A percentile compares a stretch with the other conserved stretches of the same genome.
Evolutionary conservation across 2,797 vertebrate genomes (phyloP).

Genomic region (Steatocranus sp.): DNA sequence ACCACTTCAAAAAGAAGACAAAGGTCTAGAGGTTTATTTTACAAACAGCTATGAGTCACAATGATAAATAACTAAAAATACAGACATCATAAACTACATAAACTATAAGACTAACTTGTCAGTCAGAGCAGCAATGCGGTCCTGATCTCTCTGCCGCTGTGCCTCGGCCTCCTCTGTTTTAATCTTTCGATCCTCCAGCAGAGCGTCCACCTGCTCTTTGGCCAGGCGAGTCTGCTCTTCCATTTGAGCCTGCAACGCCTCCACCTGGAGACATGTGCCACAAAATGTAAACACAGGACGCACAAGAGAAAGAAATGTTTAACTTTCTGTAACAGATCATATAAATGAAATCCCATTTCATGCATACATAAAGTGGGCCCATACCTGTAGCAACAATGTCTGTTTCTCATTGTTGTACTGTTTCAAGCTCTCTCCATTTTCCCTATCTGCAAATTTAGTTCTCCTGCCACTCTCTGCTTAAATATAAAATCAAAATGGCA

Average conservation of each 20-base stretch:
- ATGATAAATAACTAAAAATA: background rate
- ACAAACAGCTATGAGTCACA: background rate
- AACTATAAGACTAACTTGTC: slow-evolving; percentile 78
- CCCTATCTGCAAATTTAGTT: slow-evolving; percentile 49
- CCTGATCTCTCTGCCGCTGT: slow-evolving; percentile 82
- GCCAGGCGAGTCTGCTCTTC: slow-evolving; percentile 87
- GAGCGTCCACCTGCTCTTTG: slow-evolving; percentile 87
- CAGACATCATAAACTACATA: background rate
- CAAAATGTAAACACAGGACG: background rate
- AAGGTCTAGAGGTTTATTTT: background rate
- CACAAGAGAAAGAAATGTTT: background rate
- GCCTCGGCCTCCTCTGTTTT: slow-evolving; percentile 83
- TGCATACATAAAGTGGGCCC: background rate
- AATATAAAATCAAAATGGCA: background rate
- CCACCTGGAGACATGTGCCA: slow-evolving; percentile 77
- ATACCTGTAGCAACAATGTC: slow-evolving; percentile 86
- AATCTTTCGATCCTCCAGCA: slow-evolving; percentile 87
- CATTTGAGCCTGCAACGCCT: slow-evolving; percentile 92
- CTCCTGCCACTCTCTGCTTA: slow-evolving; percentile 58
- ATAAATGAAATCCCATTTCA: fast-evolving
- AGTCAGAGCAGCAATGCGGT: slow-evolving; percentile 77
- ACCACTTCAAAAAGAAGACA: background rate
- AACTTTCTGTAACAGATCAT: background rate
- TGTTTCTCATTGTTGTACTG: slow-evolving; percentile 78
- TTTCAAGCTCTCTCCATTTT: slow-evolving; percentile 61